Percentiles rank a stretch among this genome's conserved stretches.
phyloP scores from a whole-genome alignment of 2,797 vertebrate species.

The Melanotaenia pygmaea region DNA sequence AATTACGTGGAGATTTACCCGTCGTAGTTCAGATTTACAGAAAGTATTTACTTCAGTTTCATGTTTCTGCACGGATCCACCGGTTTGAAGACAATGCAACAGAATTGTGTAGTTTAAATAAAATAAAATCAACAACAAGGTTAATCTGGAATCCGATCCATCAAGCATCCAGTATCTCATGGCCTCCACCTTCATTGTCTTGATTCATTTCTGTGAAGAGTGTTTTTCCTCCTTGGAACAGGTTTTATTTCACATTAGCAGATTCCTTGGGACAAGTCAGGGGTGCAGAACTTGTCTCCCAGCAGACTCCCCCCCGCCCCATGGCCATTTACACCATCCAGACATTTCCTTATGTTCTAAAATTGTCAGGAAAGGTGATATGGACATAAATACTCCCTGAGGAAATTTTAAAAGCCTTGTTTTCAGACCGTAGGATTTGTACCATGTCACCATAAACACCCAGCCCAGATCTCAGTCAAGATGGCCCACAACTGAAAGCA shows the following conservation, averaged over 20 bases:
- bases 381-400: slow-evolving; percentile 40
- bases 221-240: too few relatives aligned
- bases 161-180: too few relatives aligned
- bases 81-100: too few relatives aligned
- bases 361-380: slow-evolving; percentile 58
- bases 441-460: slow-evolving; percentile 43
- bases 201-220: too few relatives aligned
- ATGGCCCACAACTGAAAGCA: slow-evolving; percentile 24
- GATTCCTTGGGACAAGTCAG: slow-evolving; percentile 27
- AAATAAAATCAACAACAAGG: too few relatives aligned
- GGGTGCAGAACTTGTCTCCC: slow-evolving; percentile 6
- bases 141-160: too few relatives aligned
- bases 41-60: too few relatives aligned
- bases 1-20: too few relatives aligned
- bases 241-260: slow-evolving; percentile 14
- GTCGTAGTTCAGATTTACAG: too few relatives aligned
- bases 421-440: slow-evolving; percentile 60
- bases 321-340: slow-evolving; percentile 17
- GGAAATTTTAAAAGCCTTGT: slow-evolving; percentile 43
- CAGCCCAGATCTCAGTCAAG: slow-evolving; percentile 12
- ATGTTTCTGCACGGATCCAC: too few relatives aligned
- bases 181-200: too few relatives aligned
- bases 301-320: background rate
- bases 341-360: slow-evolving; percentile 48
- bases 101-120: too few relatives aligned